phyloP scores from a whole-genome alignment of 2,888 invertebrate species.

The Synergus gifuensis region DNA sequence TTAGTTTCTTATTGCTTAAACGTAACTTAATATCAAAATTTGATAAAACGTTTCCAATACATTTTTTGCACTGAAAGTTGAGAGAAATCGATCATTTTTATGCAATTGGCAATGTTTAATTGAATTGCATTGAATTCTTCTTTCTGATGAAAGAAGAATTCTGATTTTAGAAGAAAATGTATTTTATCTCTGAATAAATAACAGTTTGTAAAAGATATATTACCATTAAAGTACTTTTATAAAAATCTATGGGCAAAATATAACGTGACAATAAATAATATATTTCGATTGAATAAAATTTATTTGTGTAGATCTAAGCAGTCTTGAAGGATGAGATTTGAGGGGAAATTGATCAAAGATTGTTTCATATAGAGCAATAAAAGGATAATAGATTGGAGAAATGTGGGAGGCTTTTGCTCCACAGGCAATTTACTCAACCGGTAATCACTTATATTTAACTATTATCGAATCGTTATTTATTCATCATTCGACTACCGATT shows the following conservation, averaged over 20 bases:
- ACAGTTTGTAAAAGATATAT: too few relatives aligned
- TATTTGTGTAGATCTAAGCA: not conserved
- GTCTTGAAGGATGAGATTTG: not conserved
- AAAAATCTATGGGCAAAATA: not conserved
- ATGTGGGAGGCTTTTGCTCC: constrained; percentile 16
- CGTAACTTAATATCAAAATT: too few relatives aligned
- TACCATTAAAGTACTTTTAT: too few relatives aligned
- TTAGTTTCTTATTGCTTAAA: too few relatives aligned
- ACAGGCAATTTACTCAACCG: constrained; percentile 23
- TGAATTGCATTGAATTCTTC: too few relatives aligned
- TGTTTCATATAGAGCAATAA: constrained; percentile 11
- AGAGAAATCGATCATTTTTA: too few relatives aligned
- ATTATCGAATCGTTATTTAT: constrained; percentile 30
- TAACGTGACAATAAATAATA: not conserved
- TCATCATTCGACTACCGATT: constrained; percentile 23
- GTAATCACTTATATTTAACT: constrained; percentile 32
- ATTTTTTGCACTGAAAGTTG: too few relatives aligned
- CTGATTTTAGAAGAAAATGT: too few relatives aligned
- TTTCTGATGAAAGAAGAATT: too few relatives aligned
- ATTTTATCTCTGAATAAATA: too few relatives aligned
- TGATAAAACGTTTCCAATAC: too few relatives aligned
- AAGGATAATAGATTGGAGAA: constrained; percentile 30
- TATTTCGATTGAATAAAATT: not conserved
- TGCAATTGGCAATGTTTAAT: too few relatives aligned
- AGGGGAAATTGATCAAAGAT: constrained; percentile 32